Percentiles rank a stretch among this genome's conserved stretches.
Evolutionary conservation across 64 coral and sea anemone genomes (phyloP).

Genomic region (Exaiptasia diaphana): DNA sequence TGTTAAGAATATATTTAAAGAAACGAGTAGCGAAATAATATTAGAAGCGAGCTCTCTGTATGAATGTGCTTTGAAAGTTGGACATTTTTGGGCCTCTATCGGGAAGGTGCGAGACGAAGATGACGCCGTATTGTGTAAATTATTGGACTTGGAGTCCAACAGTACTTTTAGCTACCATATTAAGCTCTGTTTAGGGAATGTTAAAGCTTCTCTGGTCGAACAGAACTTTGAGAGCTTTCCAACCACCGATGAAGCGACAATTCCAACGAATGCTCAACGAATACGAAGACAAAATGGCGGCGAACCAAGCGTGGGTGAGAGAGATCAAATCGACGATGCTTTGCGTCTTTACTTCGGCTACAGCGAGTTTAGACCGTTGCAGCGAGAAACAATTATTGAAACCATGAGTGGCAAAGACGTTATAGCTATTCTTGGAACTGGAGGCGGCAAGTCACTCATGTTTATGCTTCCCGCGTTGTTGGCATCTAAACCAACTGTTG

Average conservation of each 20-base stretch:
- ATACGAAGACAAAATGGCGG: not conserved
- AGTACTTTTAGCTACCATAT: not conserved
- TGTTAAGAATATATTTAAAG: too few species aligned
- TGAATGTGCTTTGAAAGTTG: too few species aligned
- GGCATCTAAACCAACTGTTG: not conserved
- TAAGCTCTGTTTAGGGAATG: not conserved
- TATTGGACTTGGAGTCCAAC: not conserved
- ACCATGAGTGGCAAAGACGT: slow-evolving; percentile 8
- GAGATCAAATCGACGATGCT: not conserved
- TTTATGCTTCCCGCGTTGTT: slow-evolving; percentile 33
- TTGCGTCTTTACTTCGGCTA: not conserved
- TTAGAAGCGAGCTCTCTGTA: too few species aligned
- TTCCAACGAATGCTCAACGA: not conserved
- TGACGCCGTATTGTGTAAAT: not conserved
- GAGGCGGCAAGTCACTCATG: slow-evolving; percentile 15
- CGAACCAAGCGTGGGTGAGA: not conserved
- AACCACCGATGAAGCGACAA: not conserved
- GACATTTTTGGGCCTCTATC: too few species aligned
- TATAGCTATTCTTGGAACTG: slow-evolving; percentile 1
- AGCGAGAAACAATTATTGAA: not conserved
- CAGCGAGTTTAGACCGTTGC: not conserved
- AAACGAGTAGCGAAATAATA: too few species aligned
- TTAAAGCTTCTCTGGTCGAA: not conserved
- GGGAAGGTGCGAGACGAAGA: too few species aligned
- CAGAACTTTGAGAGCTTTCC: not conserved